Conservation (phyloP, 2,797 vertebrate species). For the Micrastur ruficollis region DNA sequence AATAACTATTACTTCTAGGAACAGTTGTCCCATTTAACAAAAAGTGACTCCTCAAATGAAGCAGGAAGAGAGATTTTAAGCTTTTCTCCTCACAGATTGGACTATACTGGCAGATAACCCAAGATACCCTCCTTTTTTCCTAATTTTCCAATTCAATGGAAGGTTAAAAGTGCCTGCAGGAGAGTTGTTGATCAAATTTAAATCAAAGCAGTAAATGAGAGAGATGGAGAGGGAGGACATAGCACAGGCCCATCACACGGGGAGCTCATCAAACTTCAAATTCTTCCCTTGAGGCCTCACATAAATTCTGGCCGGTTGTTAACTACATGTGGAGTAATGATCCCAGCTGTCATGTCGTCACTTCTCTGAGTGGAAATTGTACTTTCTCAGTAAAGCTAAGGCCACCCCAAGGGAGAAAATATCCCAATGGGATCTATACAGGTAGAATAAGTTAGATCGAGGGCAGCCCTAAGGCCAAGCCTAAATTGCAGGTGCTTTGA, state of each 20-base stretch:
- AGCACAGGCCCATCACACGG: background rate
- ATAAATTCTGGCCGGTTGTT: background rate
- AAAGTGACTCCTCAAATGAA: background rate
- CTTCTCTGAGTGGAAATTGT: background rate
- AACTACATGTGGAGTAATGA: background rate
- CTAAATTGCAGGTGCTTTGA: background rate
- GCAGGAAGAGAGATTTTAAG: background rate
- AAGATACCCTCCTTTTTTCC: background rate
- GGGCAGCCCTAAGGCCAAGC: background rate
- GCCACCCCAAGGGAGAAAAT: background rate
- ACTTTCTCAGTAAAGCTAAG: background rate
- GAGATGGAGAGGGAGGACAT: background rate
- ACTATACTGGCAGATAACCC: background rate
- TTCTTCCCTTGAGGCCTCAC: background rate
- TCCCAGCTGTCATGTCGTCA: background rate
- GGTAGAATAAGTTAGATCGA: background rate
- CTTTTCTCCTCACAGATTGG: background rate
- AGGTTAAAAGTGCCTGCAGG: conserved; percentile 19
- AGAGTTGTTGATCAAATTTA: conserved; percentile 38
- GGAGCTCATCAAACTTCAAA: background rate
- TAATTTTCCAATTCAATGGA: background rate
- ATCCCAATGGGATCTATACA: background rate
- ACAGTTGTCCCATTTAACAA: background rate
- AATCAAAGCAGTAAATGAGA: background rate
- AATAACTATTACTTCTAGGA: background rate